Conservation (phyloP, 2,888 invertebrate genomes). For the Lepidocyrtoides sp. region DNA sequence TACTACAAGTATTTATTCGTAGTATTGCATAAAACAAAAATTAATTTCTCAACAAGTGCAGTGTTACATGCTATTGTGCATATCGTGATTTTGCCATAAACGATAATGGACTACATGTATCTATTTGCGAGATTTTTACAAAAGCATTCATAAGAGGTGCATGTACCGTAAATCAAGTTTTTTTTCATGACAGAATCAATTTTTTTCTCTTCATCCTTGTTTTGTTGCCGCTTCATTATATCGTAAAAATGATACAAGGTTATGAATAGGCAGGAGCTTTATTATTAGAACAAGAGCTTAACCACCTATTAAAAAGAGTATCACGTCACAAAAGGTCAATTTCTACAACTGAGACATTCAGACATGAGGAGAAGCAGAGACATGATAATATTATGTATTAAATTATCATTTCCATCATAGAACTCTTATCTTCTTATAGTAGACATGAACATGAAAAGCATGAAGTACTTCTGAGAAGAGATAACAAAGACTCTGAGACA, state of each 20-base stretch:
- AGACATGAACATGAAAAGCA: neutral
- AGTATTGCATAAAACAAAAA: neutral
- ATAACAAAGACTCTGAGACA: neutral
- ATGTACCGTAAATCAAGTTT: slow-evolving; percentile 45
- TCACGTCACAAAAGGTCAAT: slow-evolving; percentile 1
- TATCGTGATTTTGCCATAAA: slow-evolving; percentile 32
- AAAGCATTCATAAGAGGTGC: neutral
- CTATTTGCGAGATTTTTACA: neutral
- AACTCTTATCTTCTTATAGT: neutral
- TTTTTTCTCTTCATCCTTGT: slow-evolving; percentile 16
- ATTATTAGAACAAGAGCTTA: slow-evolving; percentile 7
- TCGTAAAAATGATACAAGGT: slow-evolving; percentile 50
- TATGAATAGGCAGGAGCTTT: slow-evolving; percentile 33
- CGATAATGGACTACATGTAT: too few species aligned
- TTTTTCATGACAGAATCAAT: slow-evolving; percentile 37
- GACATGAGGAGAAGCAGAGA: neutral
- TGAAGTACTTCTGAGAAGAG: neutral
- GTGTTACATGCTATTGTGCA: slow-evolving; percentile 12
- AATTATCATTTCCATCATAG: neutral
- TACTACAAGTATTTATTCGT: neutral
- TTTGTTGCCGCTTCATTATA: slow-evolving; percentile 38
- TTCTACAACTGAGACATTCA: neutral
- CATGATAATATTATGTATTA: neutral
- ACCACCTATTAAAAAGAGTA: neutral
- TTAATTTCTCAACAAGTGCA: slow-evolving; percentile 35